Evolutionary conservation across 2,113 vertebrate genomes (phyloP), one percentile per base, ranked within the genome.

Genomic region (Rhinoderma darwinii): DNA sequence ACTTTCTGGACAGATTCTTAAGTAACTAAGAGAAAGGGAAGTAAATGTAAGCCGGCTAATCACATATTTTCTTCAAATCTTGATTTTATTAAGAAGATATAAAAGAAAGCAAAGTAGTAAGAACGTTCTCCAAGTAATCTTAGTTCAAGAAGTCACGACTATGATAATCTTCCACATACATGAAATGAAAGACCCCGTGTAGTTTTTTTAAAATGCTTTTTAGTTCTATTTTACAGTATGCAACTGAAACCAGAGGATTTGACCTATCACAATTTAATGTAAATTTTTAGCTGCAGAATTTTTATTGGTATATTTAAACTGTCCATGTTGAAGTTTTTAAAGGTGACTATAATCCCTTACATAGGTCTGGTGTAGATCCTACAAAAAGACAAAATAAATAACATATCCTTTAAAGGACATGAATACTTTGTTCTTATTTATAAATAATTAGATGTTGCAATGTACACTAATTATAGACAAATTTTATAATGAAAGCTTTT

Each of bases 61-160:
- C 83, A 47, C 81, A 25, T 39, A 80, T 50, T 66, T 82, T 11
- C 14, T 68, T 25, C 51, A 84, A 84, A 84, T 84, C 83, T 84
- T 27, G 39, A 75, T 84, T 84, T 84, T 75, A 84, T 75, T 84
- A 84, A 44, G 47, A 75, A 61, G 72, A 84, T 74, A 80, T 39
- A 79, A 86, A 68, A 78, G 56, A 72, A 86, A 41, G n/a, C n/a
- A 75, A 75, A 74, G 54, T n/a, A 73, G 17, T 22, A 74, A 84
- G 22, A 74, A n/a, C 12, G 22, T 43, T 27, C 73, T 56, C 37
- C 78, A 27, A 72, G 30, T 72, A 32, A 35, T 47, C 41, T 43
- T 27, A 30, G 22, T 82, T 63, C 41, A 66, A 43, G 79, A 59
- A 17, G 25, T 12, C 41, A 43, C n/a, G 35, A 12, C 18, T 59